Evolutionary conservation across 2,888 invertebrate species (phyloP).

Genomic region (Hirtodrosophila histrioides): DNA sequence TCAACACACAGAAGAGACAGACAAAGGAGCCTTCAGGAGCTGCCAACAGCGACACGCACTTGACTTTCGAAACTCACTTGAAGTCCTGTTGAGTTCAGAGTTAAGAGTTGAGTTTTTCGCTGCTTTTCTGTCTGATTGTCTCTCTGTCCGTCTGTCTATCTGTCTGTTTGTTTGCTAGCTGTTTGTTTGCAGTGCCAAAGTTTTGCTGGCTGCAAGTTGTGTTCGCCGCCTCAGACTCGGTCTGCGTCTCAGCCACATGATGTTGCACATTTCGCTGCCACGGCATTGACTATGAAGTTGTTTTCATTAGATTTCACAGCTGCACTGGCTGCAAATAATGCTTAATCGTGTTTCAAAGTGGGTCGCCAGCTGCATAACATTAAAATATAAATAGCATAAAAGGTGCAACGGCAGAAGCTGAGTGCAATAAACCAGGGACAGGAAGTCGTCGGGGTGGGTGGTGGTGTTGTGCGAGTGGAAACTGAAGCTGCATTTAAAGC

Average conservation of each 20-base stretch:
- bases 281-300: conserved; percentile 48
- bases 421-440: no score
- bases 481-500: conserved; percentile 14
- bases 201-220: conserved; percentile 41
- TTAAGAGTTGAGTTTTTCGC: conserved; percentile 41
- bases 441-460: no score
- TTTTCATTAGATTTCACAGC: conserved; percentile 58
- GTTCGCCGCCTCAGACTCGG: conserved; percentile 37
- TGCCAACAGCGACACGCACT: conserved; percentile 74
- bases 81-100: conserved; percentile 63
- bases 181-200: conserved; percentile 54
- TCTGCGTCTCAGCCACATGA: conserved; percentile 30
- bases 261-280: conserved; percentile 66
- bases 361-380: conserved; percentile 15
- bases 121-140: conserved; percentile 4
- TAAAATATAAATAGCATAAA: conserved; percentile 6
- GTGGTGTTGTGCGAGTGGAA: no score
- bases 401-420: conserved; percentile 9
- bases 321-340: conserved; percentile 44
- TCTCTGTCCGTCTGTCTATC: conserved; percentile 12
- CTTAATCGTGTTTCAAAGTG: conserved; percentile 55
- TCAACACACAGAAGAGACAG: conserved; percentile 50
- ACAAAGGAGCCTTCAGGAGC: conserved; percentile 53
- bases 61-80: conserved; percentile 77
- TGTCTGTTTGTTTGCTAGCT: conserved; percentile 36